Evolutionary conservation across 2,113 vertebrate species (phyloP).

Genomic region (Bufo bufo): DNA sequence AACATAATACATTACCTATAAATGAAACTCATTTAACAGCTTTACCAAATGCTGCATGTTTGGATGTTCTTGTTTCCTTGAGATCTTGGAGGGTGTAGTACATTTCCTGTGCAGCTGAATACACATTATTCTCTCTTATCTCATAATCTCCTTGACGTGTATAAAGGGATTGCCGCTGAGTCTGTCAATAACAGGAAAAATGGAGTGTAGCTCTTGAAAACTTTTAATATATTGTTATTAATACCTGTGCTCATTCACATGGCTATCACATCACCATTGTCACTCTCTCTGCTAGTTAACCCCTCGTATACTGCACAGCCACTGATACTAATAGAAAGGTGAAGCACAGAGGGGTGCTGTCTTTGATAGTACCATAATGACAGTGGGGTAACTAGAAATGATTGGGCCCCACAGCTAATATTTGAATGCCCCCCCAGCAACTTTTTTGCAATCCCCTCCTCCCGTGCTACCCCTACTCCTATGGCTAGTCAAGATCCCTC

Average conservation of each 20-base stretch:
- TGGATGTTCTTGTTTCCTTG: not conserved
- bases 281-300: not conserved
- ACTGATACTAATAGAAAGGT: not conserved
- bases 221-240: not conserved
- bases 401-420: no score
- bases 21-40: no score
- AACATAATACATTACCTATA: no score
- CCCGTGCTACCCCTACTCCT: no score
- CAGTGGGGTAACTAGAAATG: no score
- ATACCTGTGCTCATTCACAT: not conserved
- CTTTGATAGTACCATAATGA: no score
- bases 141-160: not conserved
- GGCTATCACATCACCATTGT: not conserved
- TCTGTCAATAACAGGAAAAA: constrained; percentile 17
- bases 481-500: no score
- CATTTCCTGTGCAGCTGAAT: constrained; percentile 8
- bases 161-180: not conserved
- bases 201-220: not conserved
- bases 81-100: not conserved
- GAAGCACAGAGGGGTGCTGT: no score
- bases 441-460: no score
- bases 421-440: no score
- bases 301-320: not conserved
- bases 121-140: not conserved
- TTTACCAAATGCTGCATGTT: not conserved